phyloP scores from a whole-genome alignment of 2,888 invertebrate species.

The Heliconius aoede region DNA sequence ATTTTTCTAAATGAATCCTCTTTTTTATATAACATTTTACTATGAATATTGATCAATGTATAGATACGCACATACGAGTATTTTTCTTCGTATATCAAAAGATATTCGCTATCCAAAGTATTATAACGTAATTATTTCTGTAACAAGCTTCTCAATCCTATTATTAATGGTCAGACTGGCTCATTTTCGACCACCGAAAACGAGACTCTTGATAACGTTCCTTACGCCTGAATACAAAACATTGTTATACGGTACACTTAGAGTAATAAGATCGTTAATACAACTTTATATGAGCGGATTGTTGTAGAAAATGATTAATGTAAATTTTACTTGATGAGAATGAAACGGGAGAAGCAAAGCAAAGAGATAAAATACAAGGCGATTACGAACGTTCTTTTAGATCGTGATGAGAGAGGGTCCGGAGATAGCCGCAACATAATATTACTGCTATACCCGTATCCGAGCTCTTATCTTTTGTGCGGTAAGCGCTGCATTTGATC shows the following conservation, averaged over 20 bases:
- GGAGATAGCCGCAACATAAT: slow-evolving; percentile 72
- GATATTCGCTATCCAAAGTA: slow-evolving; percentile 50
- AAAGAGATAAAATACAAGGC: slow-evolving; percentile 50
- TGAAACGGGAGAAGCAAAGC: slow-evolving; percentile 40
- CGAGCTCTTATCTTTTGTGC: slow-evolving; percentile 78
- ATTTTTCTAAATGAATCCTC: slow-evolving; percentile 55
- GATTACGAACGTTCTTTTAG: slow-evolving; percentile 60
- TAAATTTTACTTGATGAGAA: slow-evolving; percentile 34
- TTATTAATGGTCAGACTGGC: slow-evolving; percentile 44
- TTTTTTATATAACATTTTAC: too few species aligned
- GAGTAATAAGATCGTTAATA: slow-evolving; percentile 41
- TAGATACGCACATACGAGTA: background rate
- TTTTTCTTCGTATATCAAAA: too few species aligned
- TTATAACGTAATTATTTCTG: slow-evolving; percentile 41
- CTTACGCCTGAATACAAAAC: slow-evolving; percentile 47
- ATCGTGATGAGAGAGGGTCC: slow-evolving; percentile 56
- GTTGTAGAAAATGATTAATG: slow-evolving; percentile 25
- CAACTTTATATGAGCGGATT: slow-evolving; percentile 26
- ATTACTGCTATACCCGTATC: slow-evolving; percentile 69
- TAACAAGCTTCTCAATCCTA: slow-evolving; percentile 38
- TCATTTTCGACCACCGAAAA: slow-evolving; percentile 47
- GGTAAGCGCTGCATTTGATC: slow-evolving; percentile 83
- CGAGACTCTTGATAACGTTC: slow-evolving; percentile 43
- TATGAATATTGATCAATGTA: background rate
- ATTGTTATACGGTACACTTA: slow-evolving; percentile 45